Conservation (phyloP, 2,888 invertebrate species). For the Sarcophaga subvicina region DNA sequence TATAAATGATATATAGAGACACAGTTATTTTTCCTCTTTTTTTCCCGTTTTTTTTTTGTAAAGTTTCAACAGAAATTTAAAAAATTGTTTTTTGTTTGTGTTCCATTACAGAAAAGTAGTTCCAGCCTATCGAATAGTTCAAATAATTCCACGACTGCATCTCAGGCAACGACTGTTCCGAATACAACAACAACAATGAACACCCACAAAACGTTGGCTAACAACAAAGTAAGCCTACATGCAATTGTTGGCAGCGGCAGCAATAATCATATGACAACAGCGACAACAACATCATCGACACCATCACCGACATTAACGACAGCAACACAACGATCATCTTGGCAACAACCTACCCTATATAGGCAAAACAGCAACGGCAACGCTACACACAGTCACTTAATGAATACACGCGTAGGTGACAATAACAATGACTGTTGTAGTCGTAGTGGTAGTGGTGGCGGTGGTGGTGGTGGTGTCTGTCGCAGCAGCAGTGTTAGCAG, state of each 20-base stretch:
- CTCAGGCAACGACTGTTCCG: constrained; percentile 66
- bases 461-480: neutral
- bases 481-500: constrained; percentile 61
- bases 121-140: constrained; percentile 79
- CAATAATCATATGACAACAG: constrained; percentile 67
- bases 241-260: constrained; percentile 77
- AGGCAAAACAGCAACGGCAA: constrained; percentile 71
- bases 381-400: constrained; percentile 71
- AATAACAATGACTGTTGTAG: constrained; percentile 57
- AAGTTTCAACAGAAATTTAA: neutral
- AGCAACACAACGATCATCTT: constrained; percentile 74
- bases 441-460: neutral
- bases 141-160: constrained; percentile 74
- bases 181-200: constrained; percentile 72
- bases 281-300: constrained; percentile 71
- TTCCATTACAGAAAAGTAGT: constrained; percentile 78
- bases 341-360: constrained; percentile 78
- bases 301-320: constrained; percentile 68
- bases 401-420: constrained; percentile 76
- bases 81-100: neutral
- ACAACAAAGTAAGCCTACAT: constrained; percentile 79
- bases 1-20: neutral
- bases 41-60: neutral
- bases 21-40: neutral
- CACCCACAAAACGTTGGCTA: constrained; percentile 77